A percentile compares a stretch with the other conserved stretches of the same genome.
phyloP scores from a whole-genome alignment of 2,113 vertebrate species.

The Abramis brama region DNA sequence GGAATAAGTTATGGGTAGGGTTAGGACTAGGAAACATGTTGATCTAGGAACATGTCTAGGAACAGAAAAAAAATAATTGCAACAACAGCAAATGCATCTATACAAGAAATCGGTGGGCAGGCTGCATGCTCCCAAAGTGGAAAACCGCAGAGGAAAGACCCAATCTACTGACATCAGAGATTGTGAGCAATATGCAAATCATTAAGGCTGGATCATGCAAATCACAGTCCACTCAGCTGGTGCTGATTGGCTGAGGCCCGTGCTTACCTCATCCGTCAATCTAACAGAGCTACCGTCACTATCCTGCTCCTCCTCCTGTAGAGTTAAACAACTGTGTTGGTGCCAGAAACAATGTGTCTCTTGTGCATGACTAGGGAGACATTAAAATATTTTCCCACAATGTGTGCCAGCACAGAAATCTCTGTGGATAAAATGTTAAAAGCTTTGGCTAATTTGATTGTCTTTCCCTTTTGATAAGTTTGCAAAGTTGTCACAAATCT shows the following conservation, averaged over 20 bases:
- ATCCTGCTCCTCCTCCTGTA: slow-evolving; percentile 66
- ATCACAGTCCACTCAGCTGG: slow-evolving; percentile 21
- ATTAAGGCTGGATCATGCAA: slow-evolving; percentile 54
- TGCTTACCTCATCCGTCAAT: slow-evolving; percentile 66
- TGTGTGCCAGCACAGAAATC: too few relatives aligned
- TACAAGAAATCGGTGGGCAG: not conserved
- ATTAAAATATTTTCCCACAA: too few relatives aligned
- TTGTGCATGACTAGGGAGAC: too few relatives aligned
- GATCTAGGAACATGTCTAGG: too few relatives aligned
- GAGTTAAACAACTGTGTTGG: slow-evolving; percentile 49
- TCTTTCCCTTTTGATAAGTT: too few relatives aligned
- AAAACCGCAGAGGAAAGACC: slow-evolving; percentile 6
- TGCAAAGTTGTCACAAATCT: too few relatives aligned
- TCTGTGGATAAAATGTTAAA: too few relatives aligned
- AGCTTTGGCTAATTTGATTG: too few relatives aligned
- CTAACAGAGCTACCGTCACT: slow-evolving; percentile 68
- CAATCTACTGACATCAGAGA: not conserved
- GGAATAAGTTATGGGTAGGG: too few relatives aligned
- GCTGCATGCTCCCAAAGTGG: slow-evolving; percentile 16
- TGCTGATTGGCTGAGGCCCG: slow-evolving; percentile 45
- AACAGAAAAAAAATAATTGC: not conserved
- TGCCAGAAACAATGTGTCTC: not conserved
- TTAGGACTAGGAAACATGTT: too few relatives aligned
- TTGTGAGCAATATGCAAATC: not conserved
- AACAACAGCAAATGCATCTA: not conserved